Base-by-base conservation (phyloP, 1,140 invertebrate species). In the Helicoverpa zea region DNA sequence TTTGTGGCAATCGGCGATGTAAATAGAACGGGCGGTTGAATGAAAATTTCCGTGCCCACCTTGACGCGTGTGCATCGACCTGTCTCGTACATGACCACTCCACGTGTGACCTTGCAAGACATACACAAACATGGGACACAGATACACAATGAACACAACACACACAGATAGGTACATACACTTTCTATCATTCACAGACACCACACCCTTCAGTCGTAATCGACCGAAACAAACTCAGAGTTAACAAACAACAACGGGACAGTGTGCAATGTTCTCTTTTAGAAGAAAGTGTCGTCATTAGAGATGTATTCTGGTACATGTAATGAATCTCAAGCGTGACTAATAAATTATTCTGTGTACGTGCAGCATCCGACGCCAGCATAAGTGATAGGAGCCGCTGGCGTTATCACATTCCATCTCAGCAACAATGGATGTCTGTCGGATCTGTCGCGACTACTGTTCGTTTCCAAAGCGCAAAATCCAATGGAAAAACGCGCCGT, bases 401-500 rank as follows among this genome's bases (percentile, higher is more conserved):
- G 73, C 43, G 83, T 88, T 85, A 88, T 90, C 85, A 84, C 84
- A 89, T 91, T 88, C 85, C 85, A 87, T 91, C 84, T 81, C 81
- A 82, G 72, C 86, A 88, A 92, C 91, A 92, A 92, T 91, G 86
- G 87, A 83, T 83, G 87, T 89, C 86, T 81, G 86, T 81, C 75
- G 83, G 86, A 86, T 89, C 84, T 84, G 86, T 80, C 81, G 83
- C 84, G 86, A 89, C 89, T 92, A 91, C 88, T 91, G 88, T 86
- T 86, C 89, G 91, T 92, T 94, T 91, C 89, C 88, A 93, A 93
- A 93, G 90, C 90, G 91, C 89, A 88, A 90, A 94, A 93, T 89
- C 92, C 92, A 93, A 94, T 94, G 92, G 93, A 94, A 94, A 94
- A 94, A 94, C 92, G 93, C 93, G 92, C 83, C 89, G 91, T 91